A percentile compares a stretch with the other conserved stretches of the same genome.
phyloP scores from a whole-genome alignment of 2,113 vertebrate genomes.

The Dipodomys stephensi region DNA sequence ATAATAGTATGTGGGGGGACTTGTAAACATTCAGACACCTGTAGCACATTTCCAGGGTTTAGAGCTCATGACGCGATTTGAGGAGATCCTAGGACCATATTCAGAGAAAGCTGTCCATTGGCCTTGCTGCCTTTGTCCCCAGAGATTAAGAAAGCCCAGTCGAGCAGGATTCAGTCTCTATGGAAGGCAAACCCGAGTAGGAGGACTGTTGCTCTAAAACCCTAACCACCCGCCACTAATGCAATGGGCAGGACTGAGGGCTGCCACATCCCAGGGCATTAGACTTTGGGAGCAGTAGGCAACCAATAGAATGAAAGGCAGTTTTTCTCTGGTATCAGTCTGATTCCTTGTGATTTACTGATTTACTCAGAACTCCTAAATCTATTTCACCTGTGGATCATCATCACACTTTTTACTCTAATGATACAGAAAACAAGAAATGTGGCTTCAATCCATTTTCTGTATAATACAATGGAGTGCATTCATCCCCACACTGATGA shows the following conservation, averaged over 20 bases:
- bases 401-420: neutral
- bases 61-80: neutral
- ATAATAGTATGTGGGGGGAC: neutral
- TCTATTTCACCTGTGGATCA: neutral
- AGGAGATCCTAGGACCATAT: neutral
- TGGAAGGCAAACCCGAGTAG: neutral
- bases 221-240: neutral
- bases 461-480: neutral
- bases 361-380: neutral
- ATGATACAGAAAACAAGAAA: constrained; percentile 56
- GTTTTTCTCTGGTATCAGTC: neutral
- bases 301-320: neutral
- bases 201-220: neutral
- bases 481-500: neutral
- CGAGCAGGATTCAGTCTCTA: neutral
- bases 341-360: neutral
- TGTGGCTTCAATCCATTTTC: neutral
- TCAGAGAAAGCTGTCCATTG: neutral
- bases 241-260: neutral
- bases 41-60: neutral
- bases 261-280: neutral
- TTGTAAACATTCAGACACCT: neutral
- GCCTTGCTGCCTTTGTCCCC: neutral
- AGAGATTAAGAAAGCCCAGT: neutral
- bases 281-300: neutral